phyloP scores from a whole-genome alignment of 2,888 invertebrate genomes.

The Agrenia bidenticulata region DNA sequence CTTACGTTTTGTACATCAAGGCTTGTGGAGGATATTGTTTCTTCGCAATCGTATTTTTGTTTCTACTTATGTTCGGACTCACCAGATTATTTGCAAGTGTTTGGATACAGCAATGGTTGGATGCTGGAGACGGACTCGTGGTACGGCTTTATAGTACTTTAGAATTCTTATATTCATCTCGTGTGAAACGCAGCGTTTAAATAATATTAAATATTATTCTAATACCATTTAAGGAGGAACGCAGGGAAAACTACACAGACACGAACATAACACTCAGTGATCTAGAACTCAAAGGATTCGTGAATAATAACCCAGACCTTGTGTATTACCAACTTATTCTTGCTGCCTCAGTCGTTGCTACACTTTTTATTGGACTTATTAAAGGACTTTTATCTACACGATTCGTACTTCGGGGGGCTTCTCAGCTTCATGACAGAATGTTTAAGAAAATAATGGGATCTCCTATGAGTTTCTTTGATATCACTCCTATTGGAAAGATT shows the following conservation, averaged over 20 bases:
- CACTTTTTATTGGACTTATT: constrained; percentile 57
- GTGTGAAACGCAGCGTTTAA: background rate
- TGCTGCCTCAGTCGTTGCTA: constrained; percentile 56
- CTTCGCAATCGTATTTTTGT: constrained; percentile 54
- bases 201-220: too few relatives aligned
- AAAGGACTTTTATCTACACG: constrained; percentile 53
- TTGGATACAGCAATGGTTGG: constrained; percentile 54
- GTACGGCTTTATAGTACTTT: too few relatives aligned
- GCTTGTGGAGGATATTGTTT: constrained; percentile 56
- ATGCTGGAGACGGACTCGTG: constrained; percentile 52
- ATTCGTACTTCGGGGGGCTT: constrained; percentile 53
- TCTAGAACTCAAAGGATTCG: constrained; percentile 50
- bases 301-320: constrained; percentile 57
- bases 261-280: constrained; percentile 43
- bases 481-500: constrained; percentile 58
- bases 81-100: constrained; percentile 53
- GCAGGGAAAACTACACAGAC: constrained; percentile 38
- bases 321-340: constrained; percentile 58
- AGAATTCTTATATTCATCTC: constrained; percentile 5
- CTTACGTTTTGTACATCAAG: constrained; percentile 56
- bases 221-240: constrained; percentile 24
- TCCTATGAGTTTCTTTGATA: constrained; percentile 58
- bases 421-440: constrained; percentile 54
- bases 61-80: constrained; percentile 57
- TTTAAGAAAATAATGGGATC: constrained; percentile 53